Evolutionary conservation across 2,113 vertebrate species (phyloP), one percentile per base, ranked within the genome.

Genomic region (Labeo catla): DNA sequence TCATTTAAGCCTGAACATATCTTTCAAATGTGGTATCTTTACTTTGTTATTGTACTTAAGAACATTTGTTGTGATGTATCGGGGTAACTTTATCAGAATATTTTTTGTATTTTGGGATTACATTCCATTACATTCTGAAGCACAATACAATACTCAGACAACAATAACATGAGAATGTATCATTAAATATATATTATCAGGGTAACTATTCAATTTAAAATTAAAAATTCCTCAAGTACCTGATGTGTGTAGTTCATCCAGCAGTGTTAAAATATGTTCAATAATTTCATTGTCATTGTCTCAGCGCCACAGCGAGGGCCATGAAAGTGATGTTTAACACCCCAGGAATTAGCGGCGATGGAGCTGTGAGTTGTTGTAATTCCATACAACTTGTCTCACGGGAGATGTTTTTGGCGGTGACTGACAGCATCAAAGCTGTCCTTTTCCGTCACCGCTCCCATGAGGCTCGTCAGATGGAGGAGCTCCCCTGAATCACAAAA

Each of bases 361-460:
- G 78, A 80, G 78, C 39, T 19, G 59, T 6, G 65, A 66, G 12
- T 49, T 65, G 59, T 81, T 81, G 79, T 66, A 81, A 81, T 81
- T 81, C 59, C 79, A 49, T 8, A 65, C 79, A 49, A 34, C 43
- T 15, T 47, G 13, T 65, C 79, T 43, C 13, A 4, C 66, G 79
- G 79, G 79, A 65, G 43, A 66, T 81, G 59, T 65, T 66, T 81
- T 49, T 28, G 23, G 79, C 43, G 4, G 43, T 81, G 79, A 81
- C 59, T 81, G 79, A 81, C 79, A 49, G 59, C 79, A 81, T 65
- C 59, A 81, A 81, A 81, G 79, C 57, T 28, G 79, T 81, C 79
- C 79, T 81, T 65, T 81, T n/a, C 43, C 3, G 23, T 47, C 59
- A 65, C 59, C 8, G 15, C 23, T 66, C 79, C 79, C 79, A 81